Evolutionary conservation across 2,797 vertebrate genomes (phyloP).

Genomic region (Prunella strophiata): DNA sequence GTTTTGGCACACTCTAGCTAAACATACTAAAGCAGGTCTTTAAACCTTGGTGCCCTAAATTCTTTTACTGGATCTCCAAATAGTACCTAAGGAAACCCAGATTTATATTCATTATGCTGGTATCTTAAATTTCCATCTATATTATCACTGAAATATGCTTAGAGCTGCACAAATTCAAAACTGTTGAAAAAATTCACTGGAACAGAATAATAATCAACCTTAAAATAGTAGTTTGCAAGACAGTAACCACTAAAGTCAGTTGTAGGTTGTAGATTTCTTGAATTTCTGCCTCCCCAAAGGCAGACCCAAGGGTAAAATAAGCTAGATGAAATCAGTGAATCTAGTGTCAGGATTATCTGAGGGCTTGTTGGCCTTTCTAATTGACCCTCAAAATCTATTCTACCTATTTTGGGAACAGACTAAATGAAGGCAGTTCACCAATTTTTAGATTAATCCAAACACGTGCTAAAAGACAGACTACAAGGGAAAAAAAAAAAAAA

Average conservation of each 20-base stretch:
- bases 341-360: neutral
- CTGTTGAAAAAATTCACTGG: neutral
- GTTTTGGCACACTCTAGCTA: neutral
- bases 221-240: slow-evolving; percentile 28
- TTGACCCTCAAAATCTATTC: neutral
- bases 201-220: neutral
- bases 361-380: neutral
- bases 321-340: neutral
- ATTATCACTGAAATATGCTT: neutral
- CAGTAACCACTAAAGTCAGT: neutral
- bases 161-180: slow-evolving; percentile 12
- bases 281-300: neutral
- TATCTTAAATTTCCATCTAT: neutral
- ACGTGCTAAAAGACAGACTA: neutral
- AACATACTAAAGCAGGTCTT: neutral
- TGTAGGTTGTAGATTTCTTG: neutral
- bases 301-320: slow-evolving; percentile 7
- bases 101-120: neutral
- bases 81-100: neutral
- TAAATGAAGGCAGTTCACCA: neutral
- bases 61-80: neutral
- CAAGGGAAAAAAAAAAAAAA: accelerated
- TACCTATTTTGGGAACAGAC: neutral
- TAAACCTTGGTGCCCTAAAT: neutral
- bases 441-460: neutral